Conservation (phyloP, 2,888 invertebrate species). For the Metalampra italica region DNA sequence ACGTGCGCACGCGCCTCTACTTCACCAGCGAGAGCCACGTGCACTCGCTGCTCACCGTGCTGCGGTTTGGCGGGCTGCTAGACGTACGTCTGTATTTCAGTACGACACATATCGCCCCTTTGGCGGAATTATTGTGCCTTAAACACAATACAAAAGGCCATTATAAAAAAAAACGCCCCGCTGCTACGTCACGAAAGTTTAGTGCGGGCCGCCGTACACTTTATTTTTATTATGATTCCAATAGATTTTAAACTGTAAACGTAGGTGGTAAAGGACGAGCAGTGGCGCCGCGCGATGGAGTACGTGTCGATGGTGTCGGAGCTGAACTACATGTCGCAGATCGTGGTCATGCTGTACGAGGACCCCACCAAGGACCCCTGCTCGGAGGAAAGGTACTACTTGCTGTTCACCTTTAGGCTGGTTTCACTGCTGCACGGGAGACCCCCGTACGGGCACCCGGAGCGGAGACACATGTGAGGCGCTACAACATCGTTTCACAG, state of each 20-base stretch:
- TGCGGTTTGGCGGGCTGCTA: constrained; percentile 93
- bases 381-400: constrained; percentile 84
- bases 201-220: too few relatives aligned
- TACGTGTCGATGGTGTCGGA: constrained; percentile 98
- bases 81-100: constrained; percentile 80
- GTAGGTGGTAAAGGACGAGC: constrained; percentile 91
- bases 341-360: constrained; percentile 99
- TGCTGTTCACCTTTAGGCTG: too few relatives aligned
- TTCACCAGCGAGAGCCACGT: constrained; percentile 99
- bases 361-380: constrained; percentile 97
- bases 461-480: too few relatives aligned
- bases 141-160: too few relatives aligned
- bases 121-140: too few relatives aligned
- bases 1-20: constrained; percentile 98
- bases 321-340: constrained; percentile 99
- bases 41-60: constrained; percentile 96
- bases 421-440: neutral
- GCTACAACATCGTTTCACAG: too few relatives aligned
- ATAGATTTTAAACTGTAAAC: neutral
- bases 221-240: too few relatives aligned
- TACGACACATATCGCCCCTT: too few relatives aligned
- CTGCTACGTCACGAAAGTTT: too few relatives aligned
- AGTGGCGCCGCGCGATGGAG: constrained; percentile 99
- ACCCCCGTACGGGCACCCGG: too few relatives aligned
- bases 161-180: too few relatives aligned